Percentiles rank a stretch among this genome's conserved stretches.
Evolutionary conservation across 1,140 invertebrate genomes (phyloP).

Genomic region (Steinernema feltiae): DNA sequence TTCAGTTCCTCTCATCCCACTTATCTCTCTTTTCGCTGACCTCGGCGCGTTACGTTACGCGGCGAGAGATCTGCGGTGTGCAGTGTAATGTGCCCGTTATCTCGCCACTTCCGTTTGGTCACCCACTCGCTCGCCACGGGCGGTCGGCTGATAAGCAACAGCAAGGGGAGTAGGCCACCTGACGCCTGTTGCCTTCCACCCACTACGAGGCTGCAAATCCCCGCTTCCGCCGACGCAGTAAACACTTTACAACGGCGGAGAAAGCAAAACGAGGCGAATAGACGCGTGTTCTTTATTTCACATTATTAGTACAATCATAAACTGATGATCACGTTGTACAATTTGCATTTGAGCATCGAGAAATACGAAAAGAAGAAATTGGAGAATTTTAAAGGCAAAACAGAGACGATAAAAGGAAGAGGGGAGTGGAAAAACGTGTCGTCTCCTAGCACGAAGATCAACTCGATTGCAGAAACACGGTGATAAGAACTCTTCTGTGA

Average conservation of each 20-base stretch:
- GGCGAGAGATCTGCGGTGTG: neutral
- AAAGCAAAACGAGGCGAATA: neutral
- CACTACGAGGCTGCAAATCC: neutral
- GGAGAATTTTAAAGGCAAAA: neutral
- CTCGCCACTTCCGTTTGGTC: neutral
- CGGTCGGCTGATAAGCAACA: too few species aligned
- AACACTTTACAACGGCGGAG: neutral
- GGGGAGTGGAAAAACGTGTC: constrained; percentile 5
- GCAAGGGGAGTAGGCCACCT: neutral
- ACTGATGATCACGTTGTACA: neutral
- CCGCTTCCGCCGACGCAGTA: too few species aligned
- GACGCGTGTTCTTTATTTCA: neutral
- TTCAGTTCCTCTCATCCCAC: neutral
- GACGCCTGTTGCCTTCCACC: neutral
- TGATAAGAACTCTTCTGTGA: neutral
- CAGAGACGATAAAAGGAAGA: constrained; percentile 1
- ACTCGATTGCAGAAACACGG: neutral
- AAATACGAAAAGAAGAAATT: neutral
- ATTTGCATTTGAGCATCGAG: constrained; percentile 9
- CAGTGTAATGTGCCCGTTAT: neutral
- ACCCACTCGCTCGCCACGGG: constrained; percentile 5
- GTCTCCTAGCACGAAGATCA: constrained; percentile 13
- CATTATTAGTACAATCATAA: constrained; percentile 3
- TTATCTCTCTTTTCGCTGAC: neutral
- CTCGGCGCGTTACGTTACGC: neutral